phyloP scores from a whole-genome alignment of 2,797 vertebrate genomes.

The Aulostomus chinensis region DNA sequence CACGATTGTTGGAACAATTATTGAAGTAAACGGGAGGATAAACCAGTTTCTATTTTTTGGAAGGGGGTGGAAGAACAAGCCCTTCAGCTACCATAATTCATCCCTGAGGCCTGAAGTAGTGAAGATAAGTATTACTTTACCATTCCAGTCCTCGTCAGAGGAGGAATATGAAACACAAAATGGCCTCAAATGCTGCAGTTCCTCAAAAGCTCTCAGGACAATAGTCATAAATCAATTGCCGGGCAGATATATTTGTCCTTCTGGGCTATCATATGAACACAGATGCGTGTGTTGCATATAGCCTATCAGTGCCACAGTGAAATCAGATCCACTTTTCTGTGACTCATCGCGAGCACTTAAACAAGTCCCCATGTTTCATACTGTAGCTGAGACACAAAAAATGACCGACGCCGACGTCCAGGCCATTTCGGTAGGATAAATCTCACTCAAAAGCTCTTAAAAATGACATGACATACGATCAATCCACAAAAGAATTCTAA shows the following conservation, averaged over 20 bases:
- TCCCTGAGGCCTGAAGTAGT: constrained; percentile 22
- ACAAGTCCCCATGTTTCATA: too few species aligned
- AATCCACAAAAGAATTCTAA: too few species aligned
- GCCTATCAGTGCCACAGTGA: constrained; percentile 37
- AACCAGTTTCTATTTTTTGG: constrained; percentile 25
- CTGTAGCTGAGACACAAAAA: too few species aligned
- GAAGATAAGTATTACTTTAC: constrained; percentile 38
- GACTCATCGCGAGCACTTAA: too few species aligned
- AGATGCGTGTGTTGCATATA: constrained; percentile 36
- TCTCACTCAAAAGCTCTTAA: too few species aligned
- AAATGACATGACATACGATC: too few species aligned
- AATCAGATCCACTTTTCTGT: constrained; percentile 60
- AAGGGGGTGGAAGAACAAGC: background rate
- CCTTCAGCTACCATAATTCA: constrained; percentile 26
- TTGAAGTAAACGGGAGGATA: too few species aligned
- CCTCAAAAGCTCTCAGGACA: constrained; percentile 55
- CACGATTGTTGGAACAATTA: too few species aligned
- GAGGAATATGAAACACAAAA: constrained; percentile 46
- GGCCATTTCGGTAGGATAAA: too few species aligned
- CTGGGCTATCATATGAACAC: constrained; percentile 46
- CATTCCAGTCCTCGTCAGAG: constrained; percentile 25
- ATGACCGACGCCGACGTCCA: too few species aligned
- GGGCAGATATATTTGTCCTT: constrained; percentile 58
- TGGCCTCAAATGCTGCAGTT: constrained; percentile 55
- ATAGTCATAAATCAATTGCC: constrained; percentile 61